These are phyloP conservation scores for Octomys mimax DNA, from an alignment of 2,797 vertebrate genomes.

Conservation along the genomic window DNA sequence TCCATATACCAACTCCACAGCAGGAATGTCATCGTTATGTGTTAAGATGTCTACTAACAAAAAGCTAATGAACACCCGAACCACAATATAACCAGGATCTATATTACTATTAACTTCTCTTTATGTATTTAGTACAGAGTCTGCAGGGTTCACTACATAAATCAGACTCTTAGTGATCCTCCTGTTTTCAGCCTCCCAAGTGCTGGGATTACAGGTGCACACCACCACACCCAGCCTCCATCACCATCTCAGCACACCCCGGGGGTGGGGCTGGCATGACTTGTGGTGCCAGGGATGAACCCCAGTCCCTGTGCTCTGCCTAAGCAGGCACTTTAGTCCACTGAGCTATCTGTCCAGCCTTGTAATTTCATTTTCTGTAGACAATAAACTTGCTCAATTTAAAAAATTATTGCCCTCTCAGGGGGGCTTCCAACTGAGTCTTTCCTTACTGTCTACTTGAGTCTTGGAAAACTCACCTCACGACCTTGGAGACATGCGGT, in stretches of 20 bases:
- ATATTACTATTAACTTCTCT: too few relatives aligned
- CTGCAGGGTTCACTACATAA: too few relatives aligned
- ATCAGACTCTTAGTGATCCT: too few relatives aligned
- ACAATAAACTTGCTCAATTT: background rate
- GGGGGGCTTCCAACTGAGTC: background rate
- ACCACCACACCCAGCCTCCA: too few relatives aligned
- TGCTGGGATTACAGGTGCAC: too few relatives aligned
- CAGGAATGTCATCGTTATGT: background rate
- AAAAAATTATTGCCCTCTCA: background rate
- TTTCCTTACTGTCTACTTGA: background rate
- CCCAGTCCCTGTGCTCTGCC: too few relatives aligned
- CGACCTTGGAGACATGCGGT: accelerated
- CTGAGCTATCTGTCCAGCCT: background rate
- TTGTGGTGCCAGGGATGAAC: too few relatives aligned
- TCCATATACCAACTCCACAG: background rate
- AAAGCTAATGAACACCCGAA: background rate
- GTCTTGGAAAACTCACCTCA: background rate
- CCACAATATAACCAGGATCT: background rate
- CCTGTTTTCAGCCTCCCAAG: too few relatives aligned
- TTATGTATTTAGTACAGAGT: too few relatives aligned
- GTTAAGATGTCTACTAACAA: background rate
- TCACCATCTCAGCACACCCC: too few relatives aligned
- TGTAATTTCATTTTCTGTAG: background rate
- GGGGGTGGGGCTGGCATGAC: too few relatives aligned
- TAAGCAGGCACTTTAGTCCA: too few relatives aligned